These are phyloP conservation scores for Eulemur rubriventer DNA, from an alignment of 2,797 vertebrate species.

Conservation along the genomic window DNA sequence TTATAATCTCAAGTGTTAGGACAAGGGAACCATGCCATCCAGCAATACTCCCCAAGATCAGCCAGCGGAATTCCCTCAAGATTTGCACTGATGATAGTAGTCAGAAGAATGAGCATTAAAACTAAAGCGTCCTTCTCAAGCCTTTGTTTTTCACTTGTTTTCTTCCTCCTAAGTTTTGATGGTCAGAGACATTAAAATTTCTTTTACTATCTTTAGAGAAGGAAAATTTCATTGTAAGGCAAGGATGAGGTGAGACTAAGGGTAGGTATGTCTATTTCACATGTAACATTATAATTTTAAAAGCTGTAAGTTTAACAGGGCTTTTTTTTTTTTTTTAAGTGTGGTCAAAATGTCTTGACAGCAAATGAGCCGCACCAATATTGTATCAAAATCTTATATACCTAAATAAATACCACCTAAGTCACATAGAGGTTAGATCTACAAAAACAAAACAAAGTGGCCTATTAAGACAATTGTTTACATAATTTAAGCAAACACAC, in stretches of 20 bases:
- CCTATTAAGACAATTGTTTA: slow-evolving; percentile 52
- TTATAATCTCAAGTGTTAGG: not conserved
- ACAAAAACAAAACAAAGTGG: slow-evolving; percentile 53
- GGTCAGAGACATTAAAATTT: not conserved
- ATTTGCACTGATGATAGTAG: not conserved
- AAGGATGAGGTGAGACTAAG: not conserved
- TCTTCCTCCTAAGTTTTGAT: not conserved
- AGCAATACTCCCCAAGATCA: not conserved
- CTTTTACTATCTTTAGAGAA: slow-evolving; percentile 14
- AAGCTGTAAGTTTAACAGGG: not conserved
- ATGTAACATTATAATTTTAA: not conserved
- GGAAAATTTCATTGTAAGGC: not conserved
- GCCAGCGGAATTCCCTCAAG: not conserved
- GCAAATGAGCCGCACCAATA: not conserved
- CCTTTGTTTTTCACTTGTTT: not conserved
- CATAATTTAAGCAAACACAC: slow-evolving; percentile 40
- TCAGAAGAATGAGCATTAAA: not conserved
- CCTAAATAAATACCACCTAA: slow-evolving; percentile 34
- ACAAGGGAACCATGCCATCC: not conserved
- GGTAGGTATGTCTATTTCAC: not conserved
- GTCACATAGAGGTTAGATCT: not conserved
- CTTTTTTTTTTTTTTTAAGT: not conserved
- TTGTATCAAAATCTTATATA: not conserved
- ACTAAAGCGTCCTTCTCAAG: not conserved
- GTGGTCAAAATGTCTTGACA: not conserved